Evolutionary conservation across 2,797 vertebrate genomes (phyloP).

Genomic region (Chaunax sp.): DNA sequence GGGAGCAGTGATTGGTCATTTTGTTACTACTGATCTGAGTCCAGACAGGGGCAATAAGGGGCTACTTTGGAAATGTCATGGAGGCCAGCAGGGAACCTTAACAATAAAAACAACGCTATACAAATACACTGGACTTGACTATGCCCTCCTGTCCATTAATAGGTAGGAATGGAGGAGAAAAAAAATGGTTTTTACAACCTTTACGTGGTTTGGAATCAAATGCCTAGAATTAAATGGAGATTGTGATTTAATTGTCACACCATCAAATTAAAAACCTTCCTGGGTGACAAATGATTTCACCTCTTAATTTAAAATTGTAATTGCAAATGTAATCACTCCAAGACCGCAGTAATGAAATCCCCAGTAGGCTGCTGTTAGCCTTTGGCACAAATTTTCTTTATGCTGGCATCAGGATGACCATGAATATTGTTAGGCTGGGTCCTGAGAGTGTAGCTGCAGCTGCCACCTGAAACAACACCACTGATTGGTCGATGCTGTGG

Average conservation of each 20-base stretch:
- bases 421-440: slow-evolving; percentile 45
- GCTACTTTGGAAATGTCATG: slow-evolving; percentile 16
- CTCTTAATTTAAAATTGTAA: slow-evolving; percentile 40
- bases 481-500: slow-evolving; percentile 43
- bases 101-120: not conserved
- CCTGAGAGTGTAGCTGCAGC: slow-evolving; percentile 36
- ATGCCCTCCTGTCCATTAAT: not conserved
- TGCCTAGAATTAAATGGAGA: slow-evolving; percentile 4
- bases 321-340: slow-evolving; percentile 5
- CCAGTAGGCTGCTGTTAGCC: slow-evolving; percentile 51
- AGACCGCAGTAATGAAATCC: slow-evolving; percentile 34
- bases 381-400: slow-evolving; percentile 49
- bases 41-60: not conserved
- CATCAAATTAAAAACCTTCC: slow-evolving; percentile 35
- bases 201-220: slow-evolving; percentile 16
- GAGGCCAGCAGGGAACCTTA: slow-evolving; percentile 2
- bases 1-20: not conserved
- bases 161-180: not conserved
- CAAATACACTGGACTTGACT: not conserved
- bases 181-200: no score
- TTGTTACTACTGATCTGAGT: not conserved
- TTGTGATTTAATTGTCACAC: slow-evolving; percentile 39
- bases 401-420: slow-evolving; percentile 41
- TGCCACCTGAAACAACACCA: slow-evolving; percentile 42
- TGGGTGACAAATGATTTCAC: slow-evolving; percentile 36